A percentile compares a stretch with the other conserved stretches of the same genome.
Conservation (phyloP, 2,797 vertebrate genomes). For the Pipistrellus nathusii region DNA sequence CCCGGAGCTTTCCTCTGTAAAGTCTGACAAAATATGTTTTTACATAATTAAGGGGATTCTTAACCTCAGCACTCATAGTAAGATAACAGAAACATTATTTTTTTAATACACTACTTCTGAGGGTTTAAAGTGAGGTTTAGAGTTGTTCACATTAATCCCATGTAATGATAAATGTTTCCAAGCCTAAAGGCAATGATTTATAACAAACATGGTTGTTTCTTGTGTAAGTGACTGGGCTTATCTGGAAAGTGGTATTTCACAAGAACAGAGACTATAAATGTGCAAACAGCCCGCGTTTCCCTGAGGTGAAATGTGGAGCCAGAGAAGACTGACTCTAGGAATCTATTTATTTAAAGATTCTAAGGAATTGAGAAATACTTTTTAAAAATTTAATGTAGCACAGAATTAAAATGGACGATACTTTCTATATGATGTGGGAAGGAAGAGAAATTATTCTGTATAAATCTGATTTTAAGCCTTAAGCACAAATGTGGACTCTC, state of each 20-base stretch:
- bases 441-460: slow-evolving; percentile 54
- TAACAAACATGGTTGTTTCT: neutral
- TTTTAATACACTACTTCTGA: slow-evolving; percentile 21
- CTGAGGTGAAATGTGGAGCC: neutral
- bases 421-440: slow-evolving; percentile 46
- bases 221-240: slow-evolving; percentile 9
- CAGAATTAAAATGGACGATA: neutral
- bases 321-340: neutral
- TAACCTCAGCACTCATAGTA: slow-evolving; percentile 26
- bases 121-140: slow-evolving; percentile 24
- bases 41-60: neutral
- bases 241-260: slow-evolving; percentile 33
- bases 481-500: neutral
- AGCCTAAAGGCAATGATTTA: slow-evolving; percentile 60
- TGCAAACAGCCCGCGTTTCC: neutral
- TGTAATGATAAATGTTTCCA: slow-evolving; percentile 42
- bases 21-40: neutral
- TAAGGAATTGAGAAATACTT: slow-evolving; percentile 22
- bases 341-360: slow-evolving; percentile 33
- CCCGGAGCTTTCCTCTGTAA: neutral
- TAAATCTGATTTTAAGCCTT: slow-evolving; percentile 59
- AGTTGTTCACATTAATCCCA: slow-evolving; percentile 37
- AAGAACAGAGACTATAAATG: neutral
- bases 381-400: slow-evolving; percentile 15
- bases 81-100: neutral